These are phyloP conservation scores for Eupithecia exiguata DNA, from an alignment of 2,888 invertebrate genomes.

Conservation along the genomic window DNA sequence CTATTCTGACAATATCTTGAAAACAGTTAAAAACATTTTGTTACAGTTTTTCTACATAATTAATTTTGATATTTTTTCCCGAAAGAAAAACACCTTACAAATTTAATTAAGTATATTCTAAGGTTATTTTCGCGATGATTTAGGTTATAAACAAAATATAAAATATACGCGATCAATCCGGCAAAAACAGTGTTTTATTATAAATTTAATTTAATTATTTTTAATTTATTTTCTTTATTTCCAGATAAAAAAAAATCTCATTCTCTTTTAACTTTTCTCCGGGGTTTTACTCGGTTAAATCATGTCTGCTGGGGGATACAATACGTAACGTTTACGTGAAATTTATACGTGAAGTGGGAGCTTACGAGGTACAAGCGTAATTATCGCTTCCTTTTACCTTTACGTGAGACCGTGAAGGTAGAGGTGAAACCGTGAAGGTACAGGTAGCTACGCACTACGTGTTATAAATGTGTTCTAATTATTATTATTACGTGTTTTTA, in stretches of 20 bases:
- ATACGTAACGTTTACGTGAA: slow-evolving; percentile 4
- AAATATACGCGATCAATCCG: too few species aligned
- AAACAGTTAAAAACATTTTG: too few species aligned
- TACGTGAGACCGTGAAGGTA: neutral
- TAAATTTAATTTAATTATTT: too few species aligned
- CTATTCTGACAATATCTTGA: too few species aligned
- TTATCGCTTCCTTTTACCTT: slow-evolving; percentile 1
- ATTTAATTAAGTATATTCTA: too few species aligned
- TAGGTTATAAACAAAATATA: too few species aligned
- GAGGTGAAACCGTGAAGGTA: neutral
- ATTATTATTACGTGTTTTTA: neutral
- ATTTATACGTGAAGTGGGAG: slow-evolving; percentile 6
- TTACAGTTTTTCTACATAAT: too few species aligned
- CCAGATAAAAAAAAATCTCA: neutral
- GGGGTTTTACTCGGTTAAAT: neutral
- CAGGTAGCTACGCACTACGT: neutral
- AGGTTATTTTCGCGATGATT: too few species aligned
- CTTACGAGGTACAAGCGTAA: neutral
- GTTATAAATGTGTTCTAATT: neutral
- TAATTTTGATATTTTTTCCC: too few species aligned
- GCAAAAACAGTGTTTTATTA: too few species aligned
- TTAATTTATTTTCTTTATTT: neutral
- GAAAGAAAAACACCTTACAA: too few species aligned
- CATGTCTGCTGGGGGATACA: neutral
- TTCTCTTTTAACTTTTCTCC: neutral